phyloP scores from a whole-genome alignment of 2,888 invertebrate genomes.

The Drosophila longiperda region DNA sequence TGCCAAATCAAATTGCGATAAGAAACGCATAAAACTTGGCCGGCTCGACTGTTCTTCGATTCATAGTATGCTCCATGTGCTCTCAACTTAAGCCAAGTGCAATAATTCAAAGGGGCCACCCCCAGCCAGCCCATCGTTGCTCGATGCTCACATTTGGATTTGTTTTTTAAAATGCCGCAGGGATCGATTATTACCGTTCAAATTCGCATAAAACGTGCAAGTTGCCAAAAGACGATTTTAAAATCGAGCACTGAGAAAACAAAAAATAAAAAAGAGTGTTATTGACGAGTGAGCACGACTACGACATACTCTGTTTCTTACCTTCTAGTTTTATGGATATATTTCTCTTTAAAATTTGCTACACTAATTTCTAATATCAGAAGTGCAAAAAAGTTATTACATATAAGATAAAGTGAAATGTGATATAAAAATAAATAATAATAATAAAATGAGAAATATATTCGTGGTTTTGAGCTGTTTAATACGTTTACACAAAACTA shows the following conservation, averaged over 20 bases:
- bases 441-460: too few species aligned
- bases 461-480: background rate
- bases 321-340: background rate
- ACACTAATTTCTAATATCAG: background rate
- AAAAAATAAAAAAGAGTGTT: background rate
- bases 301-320: background rate
- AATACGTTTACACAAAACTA: background rate
- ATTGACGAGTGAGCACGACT: background rate
- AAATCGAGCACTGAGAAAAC: conserved; percentile 45
- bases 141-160: conserved; percentile 72
- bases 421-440: background rate
- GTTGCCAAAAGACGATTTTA: conserved; percentile 78
- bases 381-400: too few species aligned
- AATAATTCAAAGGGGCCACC: conserved; percentile 60
- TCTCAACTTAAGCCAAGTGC: conserved; percentile 60
- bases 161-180: conserved; percentile 85
- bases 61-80: conserved; percentile 40
- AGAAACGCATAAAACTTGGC: conserved; percentile 68
- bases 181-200: conserved; percentile 85
- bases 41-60: background rate
- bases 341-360: background rate
- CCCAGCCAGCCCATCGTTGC: conserved; percentile 14
- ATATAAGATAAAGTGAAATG: background rate
- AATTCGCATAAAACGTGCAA: conserved; percentile 85
- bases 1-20: conserved; percentile 75